Evolutionary conservation across 2,888 invertebrate genomes (phyloP), one percentile per base, ranked within the genome.

Genomic region (Perdita meconis): DNA sequence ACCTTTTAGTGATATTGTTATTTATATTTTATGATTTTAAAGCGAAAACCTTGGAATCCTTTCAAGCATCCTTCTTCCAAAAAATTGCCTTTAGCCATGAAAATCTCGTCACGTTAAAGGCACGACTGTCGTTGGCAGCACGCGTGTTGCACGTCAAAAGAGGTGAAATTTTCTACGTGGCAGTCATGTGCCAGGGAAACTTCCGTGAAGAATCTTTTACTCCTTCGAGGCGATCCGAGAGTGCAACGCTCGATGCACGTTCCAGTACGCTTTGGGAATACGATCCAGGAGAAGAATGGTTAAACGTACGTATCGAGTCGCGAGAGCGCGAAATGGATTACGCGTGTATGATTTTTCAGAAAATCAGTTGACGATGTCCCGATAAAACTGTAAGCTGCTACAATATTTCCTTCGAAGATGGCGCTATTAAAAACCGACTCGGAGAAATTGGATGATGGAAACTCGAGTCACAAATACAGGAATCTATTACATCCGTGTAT

Each of bases 161-260:
- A 51, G 22, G 69, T 51, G 61, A 81, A 71, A 78, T 63, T 55
- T 55, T 55, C 42, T 50, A 55, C 59, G 36, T n/a, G 51, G 26
- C 47, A 34, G 60, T 59, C 56, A 36, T 34, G 36, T 47, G 64
- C 47, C 47, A 42, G 57, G 34, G 16, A 63, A 42, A 65, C 61
- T 64, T 57, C 51, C 44, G 13, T 13, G 26, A 30, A 66, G 55
- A 61, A 64, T 61, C 51, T 47, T 40, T 34, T 47, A 24, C 64
- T 1, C 24, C 22, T 36, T 19, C 26, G 51, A 12, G 1, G 55
- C 36, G 36, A n/a, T 13, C 8, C 19, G 19, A 71, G 47, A 65
- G 40, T 36, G 57, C 30, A 19, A 50, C 13, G 40, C 56, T 26
- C 26, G 56, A 5, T 55, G n/a, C 44, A 19, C 22, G 13, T 38